Percentiles rank a stretch among this genome's conserved stretches.
phyloP scores from a whole-genome alignment of 2,113 vertebrate genomes.

The Numida meleagris region DNA sequence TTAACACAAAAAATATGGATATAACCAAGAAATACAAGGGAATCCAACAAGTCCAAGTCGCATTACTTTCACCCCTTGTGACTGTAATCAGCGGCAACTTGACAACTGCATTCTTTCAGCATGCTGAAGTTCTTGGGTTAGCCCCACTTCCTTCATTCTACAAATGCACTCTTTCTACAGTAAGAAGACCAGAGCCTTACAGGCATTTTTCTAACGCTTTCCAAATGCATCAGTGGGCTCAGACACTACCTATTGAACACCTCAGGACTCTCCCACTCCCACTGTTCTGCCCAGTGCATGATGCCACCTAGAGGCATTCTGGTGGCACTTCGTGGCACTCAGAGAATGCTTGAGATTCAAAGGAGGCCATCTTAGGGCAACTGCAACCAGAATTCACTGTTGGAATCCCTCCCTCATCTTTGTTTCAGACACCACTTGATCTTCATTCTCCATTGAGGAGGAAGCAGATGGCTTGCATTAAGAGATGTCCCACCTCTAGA shows the following conservation, averaged over 20 bases:
- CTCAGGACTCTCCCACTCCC: rapidly evolving
- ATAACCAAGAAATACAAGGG: background rate
- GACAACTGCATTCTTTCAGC: background rate
- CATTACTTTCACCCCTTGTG: background rate
- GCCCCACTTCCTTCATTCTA: background rate
- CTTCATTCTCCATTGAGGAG: background rate
- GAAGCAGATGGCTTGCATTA: background rate
- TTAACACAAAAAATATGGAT: background rate
- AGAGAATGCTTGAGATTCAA: background rate
- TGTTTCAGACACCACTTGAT: background rate
- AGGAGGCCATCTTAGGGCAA: background rate
- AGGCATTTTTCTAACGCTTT: background rate
- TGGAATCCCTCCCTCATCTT: background rate
- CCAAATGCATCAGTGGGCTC: background rate
- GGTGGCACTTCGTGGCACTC: background rate
- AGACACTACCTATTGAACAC: background rate
- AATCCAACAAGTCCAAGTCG: background rate
- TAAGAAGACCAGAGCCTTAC: background rate
- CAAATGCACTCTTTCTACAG: background rate
- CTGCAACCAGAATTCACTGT: rapidly evolving
- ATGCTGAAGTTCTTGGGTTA: background rate
- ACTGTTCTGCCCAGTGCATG: background rate
- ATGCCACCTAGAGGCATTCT: rapidly evolving
- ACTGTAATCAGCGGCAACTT: background rate
- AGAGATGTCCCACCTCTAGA: background rate